Evolutionary conservation across 2,888 invertebrate genomes (phyloP).

Genomic region (Philopedon plagiatum): DNA sequence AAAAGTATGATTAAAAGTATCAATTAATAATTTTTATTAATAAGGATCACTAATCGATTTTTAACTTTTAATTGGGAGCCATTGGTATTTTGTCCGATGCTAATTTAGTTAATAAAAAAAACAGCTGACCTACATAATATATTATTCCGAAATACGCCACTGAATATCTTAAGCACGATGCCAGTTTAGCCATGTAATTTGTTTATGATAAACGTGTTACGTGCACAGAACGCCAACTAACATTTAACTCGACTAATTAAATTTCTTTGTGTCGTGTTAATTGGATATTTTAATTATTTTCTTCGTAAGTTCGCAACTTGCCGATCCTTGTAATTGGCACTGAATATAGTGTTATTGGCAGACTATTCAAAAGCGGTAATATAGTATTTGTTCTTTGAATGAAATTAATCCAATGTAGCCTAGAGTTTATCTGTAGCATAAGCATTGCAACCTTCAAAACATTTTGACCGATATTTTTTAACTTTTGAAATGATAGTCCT

Average conservation of each 20-base stretch:
- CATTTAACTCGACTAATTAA: slow-evolving; percentile 27
- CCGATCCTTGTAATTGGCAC: not conserved
- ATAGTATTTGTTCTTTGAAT: too few relatives aligned
- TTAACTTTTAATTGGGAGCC: too few relatives aligned
- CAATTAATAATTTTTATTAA: too few relatives aligned
- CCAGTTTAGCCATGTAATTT: slow-evolving; percentile 30
- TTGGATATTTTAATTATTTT: slow-evolving; percentile 25
- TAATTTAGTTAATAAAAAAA: not conserved
- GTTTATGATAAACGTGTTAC: slow-evolving; percentile 33
- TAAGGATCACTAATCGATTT: too few relatives aligned
- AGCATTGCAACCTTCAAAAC: too few relatives aligned
- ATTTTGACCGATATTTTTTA: too few relatives aligned
- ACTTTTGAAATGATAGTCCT: too few relatives aligned
- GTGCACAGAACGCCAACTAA: slow-evolving; percentile 21
- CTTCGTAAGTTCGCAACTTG: slow-evolving; percentile 3
- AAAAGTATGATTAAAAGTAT: too few relatives aligned
- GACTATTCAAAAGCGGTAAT: too few relatives aligned
- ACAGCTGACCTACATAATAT: not conserved
- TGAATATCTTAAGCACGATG: slow-evolving; percentile 2
- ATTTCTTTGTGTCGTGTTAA: slow-evolving; percentile 30
- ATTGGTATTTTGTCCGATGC: too few relatives aligned
- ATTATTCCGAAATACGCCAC: slow-evolving; percentile 27
- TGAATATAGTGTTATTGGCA: not conserved
- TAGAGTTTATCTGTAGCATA: too few relatives aligned
- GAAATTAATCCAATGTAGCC: too few relatives aligned